phyloP scores from a whole-genome alignment of 30 jellyfish, hydroid and myxozoan genomes.

The Hydractinia symbiolongicarpus region DNA sequence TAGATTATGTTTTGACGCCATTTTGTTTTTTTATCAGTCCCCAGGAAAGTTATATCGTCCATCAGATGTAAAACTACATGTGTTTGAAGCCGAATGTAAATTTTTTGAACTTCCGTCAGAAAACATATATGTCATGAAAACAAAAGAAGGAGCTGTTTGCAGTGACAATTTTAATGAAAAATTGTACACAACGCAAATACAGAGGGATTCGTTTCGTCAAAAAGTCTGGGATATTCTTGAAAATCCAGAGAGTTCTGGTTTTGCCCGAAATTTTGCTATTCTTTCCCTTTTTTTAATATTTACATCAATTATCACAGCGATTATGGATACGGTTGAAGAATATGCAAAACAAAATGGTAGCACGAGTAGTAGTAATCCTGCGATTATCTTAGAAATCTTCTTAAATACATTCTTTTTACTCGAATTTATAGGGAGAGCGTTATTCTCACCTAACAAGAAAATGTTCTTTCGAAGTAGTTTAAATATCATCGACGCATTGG shows the following conservation, averaged over 20 bases:
- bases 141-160: constrained; percentile 40
- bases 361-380: background rate
- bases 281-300: constrained; percentile 15
- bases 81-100: constrained; percentile 50
- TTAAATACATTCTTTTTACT: constrained; percentile 41
- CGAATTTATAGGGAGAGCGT: constrained; percentile 33
- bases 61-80: constrained; percentile 31
- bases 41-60: constrained; percentile 61
- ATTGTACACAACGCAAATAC: background rate
- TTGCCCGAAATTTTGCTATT: constrained; percentile 38
- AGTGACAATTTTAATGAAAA: background rate
- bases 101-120: constrained; percentile 39
- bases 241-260: constrained; percentile 49
- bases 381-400: constrained; percentile 36
- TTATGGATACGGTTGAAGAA: constrained; percentile 50
- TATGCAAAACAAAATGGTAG: background rate
- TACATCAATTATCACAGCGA: constrained; percentile 40
- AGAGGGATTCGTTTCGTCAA: constrained; percentile 1
- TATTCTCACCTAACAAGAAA: constrained; percentile 38
- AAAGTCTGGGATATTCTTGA: constrained; percentile 48
- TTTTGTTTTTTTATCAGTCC: constrained; percentile 71
- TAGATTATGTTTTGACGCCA: constrained; percentile 60
- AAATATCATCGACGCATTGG: constrained; percentile 53
- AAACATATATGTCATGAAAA: constrained; percentile 41
- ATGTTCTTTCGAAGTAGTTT: constrained; percentile 26